A percentile compares a stretch with the other conserved stretches of the same genome.
Conservation (phyloP, 2,113 vertebrate genomes). For the Nothocercus julius region DNA sequence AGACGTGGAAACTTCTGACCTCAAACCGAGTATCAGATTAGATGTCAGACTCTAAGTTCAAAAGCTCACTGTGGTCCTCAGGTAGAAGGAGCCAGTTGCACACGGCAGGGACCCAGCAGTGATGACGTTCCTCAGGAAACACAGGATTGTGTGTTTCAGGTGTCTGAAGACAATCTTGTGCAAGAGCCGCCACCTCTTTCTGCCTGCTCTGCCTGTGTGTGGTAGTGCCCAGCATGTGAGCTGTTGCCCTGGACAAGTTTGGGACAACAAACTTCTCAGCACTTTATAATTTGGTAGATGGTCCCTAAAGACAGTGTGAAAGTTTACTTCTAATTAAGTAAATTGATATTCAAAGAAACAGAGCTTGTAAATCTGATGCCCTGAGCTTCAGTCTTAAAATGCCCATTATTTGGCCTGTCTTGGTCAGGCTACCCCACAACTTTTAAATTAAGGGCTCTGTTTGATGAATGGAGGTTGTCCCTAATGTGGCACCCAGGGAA, state of each 20-base stretch:
- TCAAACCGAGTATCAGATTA: neutral
- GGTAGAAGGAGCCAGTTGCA: neutral
- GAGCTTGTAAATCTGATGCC: accelerated
- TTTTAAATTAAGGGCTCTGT: neutral
- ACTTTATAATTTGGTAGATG: neutral
- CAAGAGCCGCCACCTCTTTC: neutral
- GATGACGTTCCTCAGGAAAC: neutral
- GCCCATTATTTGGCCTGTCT: neutral
- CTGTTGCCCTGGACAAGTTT: neutral
- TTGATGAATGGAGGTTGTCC: neutral
- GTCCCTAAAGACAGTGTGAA: neutral
- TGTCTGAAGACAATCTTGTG: neutral
- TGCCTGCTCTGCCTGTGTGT: accelerated
- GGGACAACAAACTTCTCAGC: neutral
- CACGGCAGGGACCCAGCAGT: neutral
- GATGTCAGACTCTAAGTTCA: neutral
- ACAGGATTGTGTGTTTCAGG: accelerated
- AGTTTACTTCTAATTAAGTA: neutral
- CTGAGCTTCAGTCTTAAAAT: neutral
- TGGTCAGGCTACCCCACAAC: accelerated
- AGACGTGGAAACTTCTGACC: neutral
- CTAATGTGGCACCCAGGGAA: accelerated
- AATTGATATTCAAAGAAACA: neutral
- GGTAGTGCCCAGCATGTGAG: neutral
- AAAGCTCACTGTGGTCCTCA: neutral